These are phyloP conservation scores for Macrochelys suwanniensis DNA, from an alignment of 2,797 vertebrate species.

Conservation along the genomic window DNA sequence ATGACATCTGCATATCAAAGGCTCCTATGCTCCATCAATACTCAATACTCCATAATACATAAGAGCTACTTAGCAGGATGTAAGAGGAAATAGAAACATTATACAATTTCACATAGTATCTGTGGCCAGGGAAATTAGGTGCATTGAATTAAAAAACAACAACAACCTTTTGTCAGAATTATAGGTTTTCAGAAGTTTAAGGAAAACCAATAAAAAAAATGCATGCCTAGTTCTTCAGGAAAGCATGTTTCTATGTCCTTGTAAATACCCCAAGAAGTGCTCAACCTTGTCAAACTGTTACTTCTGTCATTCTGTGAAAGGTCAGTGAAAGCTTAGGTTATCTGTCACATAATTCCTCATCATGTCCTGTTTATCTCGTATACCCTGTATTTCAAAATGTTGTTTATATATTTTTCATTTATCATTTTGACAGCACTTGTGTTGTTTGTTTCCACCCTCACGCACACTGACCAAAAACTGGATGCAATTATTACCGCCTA, in stretches of 20 bases:
- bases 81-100: neutral
- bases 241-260: neutral
- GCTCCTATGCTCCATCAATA: neutral
- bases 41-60: neutral
- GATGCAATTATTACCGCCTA: neutral
- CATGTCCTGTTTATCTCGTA: neutral
- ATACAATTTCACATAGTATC: neutral
- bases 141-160: neutral
- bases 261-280: neutral
- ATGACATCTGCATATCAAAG: neutral
- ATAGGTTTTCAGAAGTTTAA: neutral
- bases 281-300: neutral
- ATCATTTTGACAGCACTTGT: rapidly evolving
- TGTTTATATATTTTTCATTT: neutral
- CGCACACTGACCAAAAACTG: neutral
- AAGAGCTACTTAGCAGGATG: neutral
- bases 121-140: neutral
- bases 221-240: neutral
- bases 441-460: neutral
- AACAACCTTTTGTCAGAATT: neutral
- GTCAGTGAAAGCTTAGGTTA: neutral
- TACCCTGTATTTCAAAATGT: neutral
- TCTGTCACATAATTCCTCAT: neutral
- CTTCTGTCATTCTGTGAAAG: neutral
- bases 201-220: neutral